phyloP scores from a whole-genome alignment of 2,113 vertebrate genomes.

The Pipa parva region DNA sequence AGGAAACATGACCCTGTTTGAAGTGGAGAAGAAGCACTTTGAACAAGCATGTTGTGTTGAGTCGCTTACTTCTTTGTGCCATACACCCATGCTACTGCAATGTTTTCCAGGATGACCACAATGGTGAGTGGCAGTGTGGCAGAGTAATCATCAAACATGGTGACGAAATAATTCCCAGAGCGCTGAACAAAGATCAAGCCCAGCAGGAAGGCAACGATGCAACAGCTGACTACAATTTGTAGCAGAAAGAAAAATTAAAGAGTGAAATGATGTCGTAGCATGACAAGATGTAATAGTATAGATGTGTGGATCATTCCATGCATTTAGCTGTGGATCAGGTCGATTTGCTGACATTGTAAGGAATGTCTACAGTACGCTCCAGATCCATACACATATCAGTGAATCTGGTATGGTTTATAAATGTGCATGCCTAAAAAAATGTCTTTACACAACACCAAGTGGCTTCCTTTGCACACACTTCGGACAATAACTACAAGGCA shows the following conservation, averaged over 20 bases:
- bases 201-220: constrained; percentile 84
- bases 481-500: no score
- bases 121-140: constrained; percentile 91
- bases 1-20: constrained; percentile 35
- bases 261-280: constrained; percentile 10
- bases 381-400: background rate
- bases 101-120: constrained; percentile 94
- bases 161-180: constrained; percentile 96
- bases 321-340: constrained; percentile 6
- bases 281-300: background rate
- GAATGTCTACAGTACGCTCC: background rate
- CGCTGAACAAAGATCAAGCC: constrained; percentile 96
- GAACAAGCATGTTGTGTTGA: background rate
- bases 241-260: constrained; percentile 31
- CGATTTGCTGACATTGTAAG: background rate
- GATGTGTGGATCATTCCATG: constrained; percentile 19
- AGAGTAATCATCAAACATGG: constrained; percentile 98
- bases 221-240: constrained; percentile 82
- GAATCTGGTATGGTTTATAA: background rate
- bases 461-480: no score
- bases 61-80: constrained; percentile 88
- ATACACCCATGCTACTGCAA: constrained; percentile 95
- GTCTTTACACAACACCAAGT: background rate
- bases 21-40: background rate
- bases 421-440: background rate